Percentiles rank a stretch among this genome's conserved stretches.
Evolutionary conservation across 2,797 vertebrate species (phyloP).

Genomic region (Urosaurus nigricauda): DNA sequence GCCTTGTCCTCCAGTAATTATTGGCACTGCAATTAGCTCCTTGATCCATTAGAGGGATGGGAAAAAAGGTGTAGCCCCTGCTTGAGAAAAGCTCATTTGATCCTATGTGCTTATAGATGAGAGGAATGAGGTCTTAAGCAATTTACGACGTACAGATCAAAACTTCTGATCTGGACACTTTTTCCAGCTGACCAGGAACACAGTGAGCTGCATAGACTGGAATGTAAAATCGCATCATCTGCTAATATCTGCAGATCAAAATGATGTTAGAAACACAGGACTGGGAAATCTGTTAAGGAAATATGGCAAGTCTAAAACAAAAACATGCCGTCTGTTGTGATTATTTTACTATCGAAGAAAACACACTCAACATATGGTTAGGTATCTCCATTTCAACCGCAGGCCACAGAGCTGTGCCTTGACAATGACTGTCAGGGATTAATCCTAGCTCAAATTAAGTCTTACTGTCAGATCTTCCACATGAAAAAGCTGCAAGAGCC

Average conservation of each 20-base stretch:
- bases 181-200: background rate
- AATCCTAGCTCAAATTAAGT: background rate
- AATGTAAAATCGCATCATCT: background rate
- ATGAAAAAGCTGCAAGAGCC: background rate
- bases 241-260: background rate
- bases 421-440: background rate
- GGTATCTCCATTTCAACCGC: background rate
- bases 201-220: background rate
- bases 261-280: background rate
- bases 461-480: background rate
- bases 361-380: background rate
- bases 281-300: background rate
- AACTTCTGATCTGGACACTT: too few species aligned
- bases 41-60: background rate
- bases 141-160: background rate
- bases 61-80: background rate
- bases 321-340: background rate
- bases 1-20: background rate
- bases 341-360: background rate
- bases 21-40: background rate
- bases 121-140: background rate
- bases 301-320: background rate
- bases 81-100: background rate
- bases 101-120: background rate
- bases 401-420: background rate